Evolutionary conservation across 2,113 vertebrate genomes (phyloP).

Genomic region (Ameiurus melas): DNA sequence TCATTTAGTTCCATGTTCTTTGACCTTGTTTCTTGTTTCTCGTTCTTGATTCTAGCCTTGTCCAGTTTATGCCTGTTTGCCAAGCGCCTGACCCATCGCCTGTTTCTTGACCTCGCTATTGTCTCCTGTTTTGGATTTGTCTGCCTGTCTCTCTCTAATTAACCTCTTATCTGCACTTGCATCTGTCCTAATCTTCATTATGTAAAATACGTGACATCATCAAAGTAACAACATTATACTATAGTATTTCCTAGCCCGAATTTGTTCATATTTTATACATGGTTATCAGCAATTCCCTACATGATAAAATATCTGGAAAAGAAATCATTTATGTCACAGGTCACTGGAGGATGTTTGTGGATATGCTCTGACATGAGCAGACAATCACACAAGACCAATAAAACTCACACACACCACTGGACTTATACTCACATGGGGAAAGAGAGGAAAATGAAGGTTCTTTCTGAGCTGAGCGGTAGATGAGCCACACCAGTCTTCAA

Average conservation of each 20-base stretch:
- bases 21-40: too few species aligned
- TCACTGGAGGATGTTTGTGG: not conserved
- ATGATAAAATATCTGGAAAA: not conserved
- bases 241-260: not conserved
- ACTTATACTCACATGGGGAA: constrained; percentile 87
- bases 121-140: too few species aligned
- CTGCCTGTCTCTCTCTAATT: too few species aligned
- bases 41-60: too few species aligned
- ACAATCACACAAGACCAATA: not conserved
- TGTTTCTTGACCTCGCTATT: too few species aligned
- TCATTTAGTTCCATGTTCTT: too few species aligned
- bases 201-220: not conserved
- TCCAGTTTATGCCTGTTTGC: too few species aligned
- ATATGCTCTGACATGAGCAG: not conserved
- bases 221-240: not conserved
- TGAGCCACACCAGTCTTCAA: constrained; percentile 97
- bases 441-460: constrained; percentile 95
- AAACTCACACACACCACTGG: not conserved
- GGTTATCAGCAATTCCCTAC: not conserved
- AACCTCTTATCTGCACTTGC: too few species aligned
- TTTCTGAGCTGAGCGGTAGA: constrained; percentile 86
- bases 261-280: not conserved
- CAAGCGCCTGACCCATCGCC: too few species aligned
- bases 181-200: too few species aligned
- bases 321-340: not conserved